These are phyloP conservation scores for Crioceris asparagi DNA, from an alignment of 2,888 invertebrate species.

Conservation along the genomic window DNA sequence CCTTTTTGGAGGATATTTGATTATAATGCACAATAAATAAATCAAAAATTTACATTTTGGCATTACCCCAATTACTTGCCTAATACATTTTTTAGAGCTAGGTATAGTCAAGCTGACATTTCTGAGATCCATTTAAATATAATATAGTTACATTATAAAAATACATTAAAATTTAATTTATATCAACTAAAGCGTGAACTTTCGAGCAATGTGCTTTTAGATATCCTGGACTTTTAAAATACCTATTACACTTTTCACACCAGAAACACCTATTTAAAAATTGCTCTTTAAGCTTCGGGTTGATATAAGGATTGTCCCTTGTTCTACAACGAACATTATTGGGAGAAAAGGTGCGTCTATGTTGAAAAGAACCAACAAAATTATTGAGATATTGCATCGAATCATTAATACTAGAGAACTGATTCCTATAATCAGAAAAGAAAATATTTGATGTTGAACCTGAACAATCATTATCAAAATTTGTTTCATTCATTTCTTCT, in stretches of 20 bases:
- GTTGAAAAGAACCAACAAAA: constrained; percentile 24
- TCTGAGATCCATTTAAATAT: too few relatives aligned
- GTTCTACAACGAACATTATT: constrained; percentile 33
- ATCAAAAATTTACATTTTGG: too few relatives aligned
- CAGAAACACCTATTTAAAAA: constrained; percentile 34
- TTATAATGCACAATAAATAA: too few relatives aligned
- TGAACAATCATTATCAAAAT: constrained; percentile 6
- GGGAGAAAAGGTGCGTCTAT: constrained; percentile 25
- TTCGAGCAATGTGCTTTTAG: constrained; percentile 36
- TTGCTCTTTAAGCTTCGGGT: constrained; percentile 34
- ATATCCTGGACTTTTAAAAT: constrained; percentile 37
- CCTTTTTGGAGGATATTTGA: too few relatives aligned
- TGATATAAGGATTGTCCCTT: constrained; percentile 35
- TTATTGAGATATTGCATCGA: constrained; percentile 25
- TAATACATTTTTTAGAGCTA: too few relatives aligned
- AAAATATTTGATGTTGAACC: constrained; percentile 2
- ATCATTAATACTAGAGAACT: constrained; percentile 13
- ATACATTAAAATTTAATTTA: too few relatives aligned
- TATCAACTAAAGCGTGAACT: too few relatives aligned
- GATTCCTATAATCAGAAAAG: constrained; percentile 10
- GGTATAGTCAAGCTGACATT: too few relatives aligned
- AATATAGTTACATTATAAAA: too few relatives aligned
- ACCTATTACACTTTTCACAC: constrained; percentile 34
- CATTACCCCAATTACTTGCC: too few relatives aligned
- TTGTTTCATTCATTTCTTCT: constrained; percentile 15